A percentile compares a stretch with the other conserved stretches of the same genome.
phyloP scores from a whole-genome alignment of 2,888 invertebrate genomes.

The Xestia xanthographa region DNA sequence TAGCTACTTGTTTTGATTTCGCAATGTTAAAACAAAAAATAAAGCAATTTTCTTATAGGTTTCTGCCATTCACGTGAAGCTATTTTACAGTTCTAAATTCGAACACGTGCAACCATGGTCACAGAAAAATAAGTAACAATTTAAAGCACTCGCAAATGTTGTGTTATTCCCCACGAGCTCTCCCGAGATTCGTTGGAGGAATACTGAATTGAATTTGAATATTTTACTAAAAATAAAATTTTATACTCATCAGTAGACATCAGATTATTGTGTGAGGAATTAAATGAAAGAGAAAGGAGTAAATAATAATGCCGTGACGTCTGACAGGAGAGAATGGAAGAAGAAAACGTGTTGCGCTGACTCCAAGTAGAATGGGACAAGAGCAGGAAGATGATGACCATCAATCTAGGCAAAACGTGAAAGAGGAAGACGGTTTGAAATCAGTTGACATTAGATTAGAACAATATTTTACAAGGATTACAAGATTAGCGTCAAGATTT shows the following conservation, averaged over 20 bases:
- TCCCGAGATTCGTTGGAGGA: background rate
- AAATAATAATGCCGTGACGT: no score
- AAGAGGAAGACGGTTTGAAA: background rate
- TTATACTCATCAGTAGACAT: background rate
- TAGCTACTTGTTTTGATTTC: constrained; percentile 2
- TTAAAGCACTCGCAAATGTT: constrained; percentile 5
- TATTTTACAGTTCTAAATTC: constrained; percentile 2
- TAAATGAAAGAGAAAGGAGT: no score
- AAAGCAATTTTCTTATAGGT: background rate
- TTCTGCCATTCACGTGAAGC: constrained; percentile 22
- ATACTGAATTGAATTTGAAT: background rate
- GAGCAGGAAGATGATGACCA: no score
- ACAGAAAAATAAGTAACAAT: background rate
- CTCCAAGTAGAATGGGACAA: no score
- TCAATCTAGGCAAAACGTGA: background rate
- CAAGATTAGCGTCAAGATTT: no score
- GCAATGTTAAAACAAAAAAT: background rate
- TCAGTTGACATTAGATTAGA: background rate
- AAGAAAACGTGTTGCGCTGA: no score
- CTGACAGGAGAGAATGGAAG: no score
- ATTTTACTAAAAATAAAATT: background rate
- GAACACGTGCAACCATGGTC: constrained; percentile 4
- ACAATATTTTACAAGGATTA: background rate
- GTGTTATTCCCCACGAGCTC: constrained; percentile 5
- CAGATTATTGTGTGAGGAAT: background rate